Conservation (phyloP, 2,113 vertebrate genomes). For the Caretta caretta region DNA sequence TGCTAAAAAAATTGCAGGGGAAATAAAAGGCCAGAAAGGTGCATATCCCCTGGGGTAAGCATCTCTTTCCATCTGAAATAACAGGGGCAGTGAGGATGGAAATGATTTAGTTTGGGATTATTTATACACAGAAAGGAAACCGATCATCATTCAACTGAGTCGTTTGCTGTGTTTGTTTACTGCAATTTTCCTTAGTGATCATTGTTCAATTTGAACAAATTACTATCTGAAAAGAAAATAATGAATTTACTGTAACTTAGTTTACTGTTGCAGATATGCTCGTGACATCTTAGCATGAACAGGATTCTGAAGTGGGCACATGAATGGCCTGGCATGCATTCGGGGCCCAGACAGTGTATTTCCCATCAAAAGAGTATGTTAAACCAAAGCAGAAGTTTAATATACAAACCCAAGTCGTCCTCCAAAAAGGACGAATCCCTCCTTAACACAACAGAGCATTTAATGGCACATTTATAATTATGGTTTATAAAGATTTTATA, state of each 20-base stretch:
- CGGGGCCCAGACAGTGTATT: background rate
- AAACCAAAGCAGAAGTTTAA: background rate
- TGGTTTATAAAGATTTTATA: conserved; percentile 67
- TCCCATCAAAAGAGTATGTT: background rate
- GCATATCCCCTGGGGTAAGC: fast-evolving
- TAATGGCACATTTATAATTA: conserved; percentile 11
- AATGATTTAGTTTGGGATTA: conserved; percentile 47
- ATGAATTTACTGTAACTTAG: background rate
- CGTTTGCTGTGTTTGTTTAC: conserved; percentile 18
- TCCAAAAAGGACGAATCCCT: background rate
- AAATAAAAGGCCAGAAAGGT: fast-evolving
- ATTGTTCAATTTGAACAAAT: background rate
- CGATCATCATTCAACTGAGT: background rate
- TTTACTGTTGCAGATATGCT: background rate
- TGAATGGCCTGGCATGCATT: fast-evolving
- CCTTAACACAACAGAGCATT: background rate
- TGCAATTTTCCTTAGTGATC: background rate
- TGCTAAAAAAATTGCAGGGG: conserved; percentile 5
- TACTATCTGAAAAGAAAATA: background rate
- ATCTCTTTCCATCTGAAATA: background rate
- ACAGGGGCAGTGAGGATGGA: conserved; percentile 4
- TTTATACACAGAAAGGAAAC: background rate
- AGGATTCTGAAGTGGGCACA: fast-evolving
- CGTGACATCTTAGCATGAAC: background rate
- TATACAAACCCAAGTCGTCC: background rate